phyloP scores from a whole-genome alignment of 2,797 vertebrate genomes.

The Pangasius macronema region DNA sequence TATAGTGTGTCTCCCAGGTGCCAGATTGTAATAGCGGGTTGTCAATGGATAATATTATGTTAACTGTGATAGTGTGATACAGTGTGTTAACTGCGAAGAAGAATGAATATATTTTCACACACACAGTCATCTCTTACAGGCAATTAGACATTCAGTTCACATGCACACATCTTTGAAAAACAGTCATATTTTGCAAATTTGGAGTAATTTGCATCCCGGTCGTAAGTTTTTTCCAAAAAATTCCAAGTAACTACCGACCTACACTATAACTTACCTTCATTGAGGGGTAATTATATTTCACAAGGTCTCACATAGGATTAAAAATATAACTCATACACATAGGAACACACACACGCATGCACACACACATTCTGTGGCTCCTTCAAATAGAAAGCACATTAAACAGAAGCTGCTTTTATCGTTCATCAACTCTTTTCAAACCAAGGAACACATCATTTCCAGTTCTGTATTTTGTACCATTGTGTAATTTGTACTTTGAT shows the following conservation, averaged over 20 bases:
- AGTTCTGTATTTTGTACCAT: neutral
- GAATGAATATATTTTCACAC: neutral
- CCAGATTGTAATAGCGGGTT: conserved; percentile 18
- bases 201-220: neutral
- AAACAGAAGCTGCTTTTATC: neutral
- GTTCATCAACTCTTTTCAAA: neutral
- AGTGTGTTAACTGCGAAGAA: neutral
- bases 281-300: too few relatives aligned
- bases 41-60: conserved; percentile 41
- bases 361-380: neutral
- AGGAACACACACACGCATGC: neutral
- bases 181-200: neutral
- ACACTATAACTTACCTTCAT: too few relatives aligned
- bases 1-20: conserved; percentile 22
- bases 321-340: neutral
- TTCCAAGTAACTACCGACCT: too few relatives aligned
- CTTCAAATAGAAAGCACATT: neutral
- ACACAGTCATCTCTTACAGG: neutral
- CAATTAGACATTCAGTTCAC: neutral
- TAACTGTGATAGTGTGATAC: neutral
- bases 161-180: neutral
- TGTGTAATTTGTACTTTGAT: neutral
- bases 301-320: neutral
- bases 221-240: too few relatives aligned
- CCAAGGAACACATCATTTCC: neutral